Conservation (phyloP, 1,140 invertebrate genomes). For the Leguminivora glycinivorella region DNA sequence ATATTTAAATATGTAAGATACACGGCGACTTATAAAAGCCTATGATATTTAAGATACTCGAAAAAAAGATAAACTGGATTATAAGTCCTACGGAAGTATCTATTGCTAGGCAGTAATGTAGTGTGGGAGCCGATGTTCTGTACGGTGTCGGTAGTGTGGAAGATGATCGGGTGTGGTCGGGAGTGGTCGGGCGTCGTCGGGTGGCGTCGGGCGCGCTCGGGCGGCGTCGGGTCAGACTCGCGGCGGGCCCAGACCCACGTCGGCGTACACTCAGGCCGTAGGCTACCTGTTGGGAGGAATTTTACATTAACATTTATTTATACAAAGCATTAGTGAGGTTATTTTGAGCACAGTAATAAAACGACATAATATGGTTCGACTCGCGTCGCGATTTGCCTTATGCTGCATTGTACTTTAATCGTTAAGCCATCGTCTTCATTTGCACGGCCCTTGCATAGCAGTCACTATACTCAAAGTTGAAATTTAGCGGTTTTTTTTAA, state of each 20-base stretch:
- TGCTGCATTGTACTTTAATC: too few species aligned
- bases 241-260: slow-evolving; percentile 28
- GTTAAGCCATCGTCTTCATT: too few species aligned
- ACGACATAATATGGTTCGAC: too few species aligned
- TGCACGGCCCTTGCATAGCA: too few species aligned
- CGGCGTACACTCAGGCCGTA: slow-evolving; percentile 42
- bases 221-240: slow-evolving; percentile 10
- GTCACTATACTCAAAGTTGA: too few species aligned
- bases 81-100: not conserved
- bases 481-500: too few species aligned
- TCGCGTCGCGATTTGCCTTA: too few species aligned
- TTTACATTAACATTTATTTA: not conserved
- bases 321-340: too few species aligned
- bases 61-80: not conserved
- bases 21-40: not conserved
- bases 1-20: too few species aligned
- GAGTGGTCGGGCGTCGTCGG: slow-evolving; percentile 12
- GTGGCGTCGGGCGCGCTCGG: slow-evolving; percentile 5
- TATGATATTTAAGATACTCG: not conserved
- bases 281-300: slow-evolving; percentile 53
- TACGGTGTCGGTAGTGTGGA: too few species aligned
- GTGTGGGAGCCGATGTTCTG: too few species aligned
- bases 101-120: not conserved
- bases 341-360: too few species aligned
- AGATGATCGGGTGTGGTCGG: not conserved